Conservation (phyloP, 2,797 vertebrate species). For the Hoplostethus atlanticus region DNA sequence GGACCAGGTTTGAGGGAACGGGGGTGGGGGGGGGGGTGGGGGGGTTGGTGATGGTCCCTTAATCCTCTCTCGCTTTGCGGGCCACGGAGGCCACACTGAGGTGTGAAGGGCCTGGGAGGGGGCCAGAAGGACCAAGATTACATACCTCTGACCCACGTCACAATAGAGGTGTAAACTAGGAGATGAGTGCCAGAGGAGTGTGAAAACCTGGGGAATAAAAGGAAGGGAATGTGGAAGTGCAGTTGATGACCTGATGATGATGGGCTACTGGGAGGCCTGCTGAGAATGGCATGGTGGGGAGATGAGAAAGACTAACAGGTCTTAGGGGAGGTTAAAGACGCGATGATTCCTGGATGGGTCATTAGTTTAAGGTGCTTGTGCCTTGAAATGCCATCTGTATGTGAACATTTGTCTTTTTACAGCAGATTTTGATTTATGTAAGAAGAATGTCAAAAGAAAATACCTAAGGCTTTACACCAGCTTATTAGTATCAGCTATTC, state of each 20-base stretch:
- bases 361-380: slow-evolving; percentile 34
- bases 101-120: slow-evolving; percentile 73
- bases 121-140: slow-evolving; percentile 57
- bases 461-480: background rate
- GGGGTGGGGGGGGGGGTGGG: slow-evolving; percentile 16
- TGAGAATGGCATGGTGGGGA: slow-evolving; percentile 38
- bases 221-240: slow-evolving; percentile 47
- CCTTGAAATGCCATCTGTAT: slow-evolving; percentile 6
- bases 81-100: slow-evolving; percentile 47
- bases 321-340: slow-evolving; percentile 36
- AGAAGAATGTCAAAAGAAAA: background rate
- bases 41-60: slow-evolving; percentile 25
- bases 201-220: slow-evolving; percentile 68
- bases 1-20: slow-evolving; percentile 12
- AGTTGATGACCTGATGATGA: slow-evolving; percentile 45
- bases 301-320: slow-evolving; percentile 51
- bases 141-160: slow-evolving; percentile 54
- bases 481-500: background rate
- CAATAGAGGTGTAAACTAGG: slow-evolving; percentile 69
- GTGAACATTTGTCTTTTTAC: slow-evolving; percentile 16
- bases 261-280: slow-evolving; percentile 51
- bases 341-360: slow-evolving; percentile 35
- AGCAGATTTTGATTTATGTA: background rate
- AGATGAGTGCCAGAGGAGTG: slow-evolving; percentile 59
- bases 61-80: slow-evolving; percentile 43